Base-by-base conservation (phyloP, 1,140 invertebrate genomes). In the Drosophila arawakana region DNA sequence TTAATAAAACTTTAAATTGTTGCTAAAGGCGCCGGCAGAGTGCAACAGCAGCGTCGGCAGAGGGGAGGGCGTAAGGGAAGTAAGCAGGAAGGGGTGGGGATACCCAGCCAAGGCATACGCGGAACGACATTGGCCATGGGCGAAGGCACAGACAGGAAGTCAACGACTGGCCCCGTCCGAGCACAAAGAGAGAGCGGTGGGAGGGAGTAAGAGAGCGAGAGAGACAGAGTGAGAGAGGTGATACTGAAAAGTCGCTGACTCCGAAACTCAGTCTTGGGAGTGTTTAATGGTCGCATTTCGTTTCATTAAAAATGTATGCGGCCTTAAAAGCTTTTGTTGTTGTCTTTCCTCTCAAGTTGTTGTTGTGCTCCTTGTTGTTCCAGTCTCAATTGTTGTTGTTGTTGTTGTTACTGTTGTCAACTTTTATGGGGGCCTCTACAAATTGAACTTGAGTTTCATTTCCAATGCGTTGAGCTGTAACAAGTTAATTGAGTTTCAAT, bases 1-100 rank as follows among this genome's bases (percentile, higher is more conserved):
- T 89, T 89, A 89, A 89, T 89, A 89, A 89, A 89, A 89, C 84
- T 88, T 88, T 88, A 88, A 88, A 88, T 83, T 88, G 77, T 75
- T 83, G 80, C 77, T 71, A 83, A 82, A 78, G 83, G 76, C 66
- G 41, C 43, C 39, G 37, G 62, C 37, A 50, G 34, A 57, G 44
- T 61, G 61, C 50, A 66, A 8, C 47, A 21, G 47, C 46, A 66
- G 18, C 39, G 41, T 4, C 15, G 21, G 18, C 13, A 41, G 54
- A 15, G 7, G 50, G 21, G 49, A n/a, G 30, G 49, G 49, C 25
- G 25, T 30, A 2, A 47, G 13, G 18, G 46, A 3, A 13, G 13
- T 0, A 15, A 11, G n/a, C 11, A 11, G 21, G n/a, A 15, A 3
- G 30, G 41, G 35, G 8, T 11, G 46, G 25, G 25, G 25, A 2